A percentile compares a stretch with the other conserved stretches of the same genome.
Conservation (phyloP, 2,113 vertebrate genomes). For the Chroicocephalus ridibundus region DNA sequence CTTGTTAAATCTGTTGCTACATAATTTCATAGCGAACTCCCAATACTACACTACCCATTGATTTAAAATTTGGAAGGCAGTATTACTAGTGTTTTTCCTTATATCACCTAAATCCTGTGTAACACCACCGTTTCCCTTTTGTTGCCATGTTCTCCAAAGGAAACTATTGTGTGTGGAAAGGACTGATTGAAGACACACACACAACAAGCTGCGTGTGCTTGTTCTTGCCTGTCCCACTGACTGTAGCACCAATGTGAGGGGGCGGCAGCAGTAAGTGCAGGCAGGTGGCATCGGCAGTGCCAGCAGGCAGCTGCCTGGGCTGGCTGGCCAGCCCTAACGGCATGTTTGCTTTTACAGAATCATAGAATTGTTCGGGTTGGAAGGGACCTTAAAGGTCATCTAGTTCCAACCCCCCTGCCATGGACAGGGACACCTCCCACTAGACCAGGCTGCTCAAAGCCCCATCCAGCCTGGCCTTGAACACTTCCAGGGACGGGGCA, state of each 20-base stretch:
- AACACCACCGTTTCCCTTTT: not conserved
- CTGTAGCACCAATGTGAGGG: fast-evolving
- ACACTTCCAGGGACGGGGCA: too few relatives aligned
- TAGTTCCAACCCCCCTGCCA: too few relatives aligned
- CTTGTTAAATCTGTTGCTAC: not conserved
- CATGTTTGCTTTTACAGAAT: not conserved
- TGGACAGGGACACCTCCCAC: too few relatives aligned
- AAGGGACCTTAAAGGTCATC: too few relatives aligned
- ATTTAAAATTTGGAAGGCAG: not conserved
- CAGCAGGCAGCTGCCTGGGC: not conserved
- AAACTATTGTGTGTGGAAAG: not conserved
- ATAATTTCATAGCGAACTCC: not conserved
- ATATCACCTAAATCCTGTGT: not conserved
- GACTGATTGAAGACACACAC: not conserved
- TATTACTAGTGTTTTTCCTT: not conserved
- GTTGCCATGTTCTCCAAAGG: not conserved
- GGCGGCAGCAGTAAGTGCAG: not conserved
- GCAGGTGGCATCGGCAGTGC: not conserved
- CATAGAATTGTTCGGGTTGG: too few relatives aligned
- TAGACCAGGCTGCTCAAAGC: too few relatives aligned
- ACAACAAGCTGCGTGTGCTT: fast-evolving
- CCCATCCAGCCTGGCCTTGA: too few relatives aligned
- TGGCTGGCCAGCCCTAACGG: not conserved
- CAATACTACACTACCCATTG: not conserved
- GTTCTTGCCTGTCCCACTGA: too few relatives aligned